phyloP scores from a whole-genome alignment of 1,140 invertebrate species.

The Diorhabda sublineata region DNA sequence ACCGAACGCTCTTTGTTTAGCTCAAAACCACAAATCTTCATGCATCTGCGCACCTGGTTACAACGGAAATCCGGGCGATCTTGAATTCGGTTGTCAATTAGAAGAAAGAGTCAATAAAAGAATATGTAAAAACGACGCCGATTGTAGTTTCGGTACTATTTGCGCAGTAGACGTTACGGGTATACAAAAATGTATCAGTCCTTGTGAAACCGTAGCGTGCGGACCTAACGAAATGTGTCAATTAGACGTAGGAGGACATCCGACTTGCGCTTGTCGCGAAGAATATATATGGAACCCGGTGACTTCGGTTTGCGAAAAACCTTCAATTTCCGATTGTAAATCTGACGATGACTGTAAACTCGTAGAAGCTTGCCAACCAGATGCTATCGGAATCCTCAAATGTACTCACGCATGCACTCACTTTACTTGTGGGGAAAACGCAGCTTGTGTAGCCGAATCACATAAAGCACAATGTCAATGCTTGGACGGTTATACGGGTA shows the following conservation, averaged over 20 bases:
- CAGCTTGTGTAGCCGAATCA: slow-evolving; percentile 68
- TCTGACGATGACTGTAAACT: slow-evolving; percentile 66
- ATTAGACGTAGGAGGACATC: slow-evolving; percentile 59
- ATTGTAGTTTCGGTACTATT: slow-evolving; percentile 65
- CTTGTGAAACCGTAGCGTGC: slow-evolving; percentile 74
- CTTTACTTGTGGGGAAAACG: slow-evolving; percentile 79
- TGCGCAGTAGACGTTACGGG: slow-evolving; percentile 57
- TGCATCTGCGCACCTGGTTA: slow-evolving; percentile 81
- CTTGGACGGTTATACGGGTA: slow-evolving; percentile 72
- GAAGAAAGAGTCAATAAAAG: slow-evolving; percentile 53
- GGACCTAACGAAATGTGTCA: slow-evolving; percentile 76
- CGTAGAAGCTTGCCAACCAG: slow-evolving; percentile 67
- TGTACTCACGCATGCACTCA: slow-evolving; percentile 71
- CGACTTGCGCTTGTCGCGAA: slow-evolving; percentile 71
- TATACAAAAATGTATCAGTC: slow-evolving; percentile 65
- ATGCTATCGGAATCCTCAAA: slow-evolving; percentile 79
- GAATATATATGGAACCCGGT: slow-evolving; percentile 79
- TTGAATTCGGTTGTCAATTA: slow-evolving; percentile 70
- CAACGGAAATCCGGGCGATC: slow-evolving; percentile 72
- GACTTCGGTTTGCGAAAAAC: slow-evolving; percentile 74
- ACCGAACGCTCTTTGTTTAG: slow-evolving; percentile 81
- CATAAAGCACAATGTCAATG: slow-evolving; percentile 79
- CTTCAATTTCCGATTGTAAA: slow-evolving; percentile 75
- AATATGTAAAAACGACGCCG: slow-evolving; percentile 64
- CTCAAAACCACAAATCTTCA: slow-evolving; percentile 74